phyloP scores from a whole-genome alignment of 2,888 invertebrate species.

The Lepidonotus clava region DNA sequence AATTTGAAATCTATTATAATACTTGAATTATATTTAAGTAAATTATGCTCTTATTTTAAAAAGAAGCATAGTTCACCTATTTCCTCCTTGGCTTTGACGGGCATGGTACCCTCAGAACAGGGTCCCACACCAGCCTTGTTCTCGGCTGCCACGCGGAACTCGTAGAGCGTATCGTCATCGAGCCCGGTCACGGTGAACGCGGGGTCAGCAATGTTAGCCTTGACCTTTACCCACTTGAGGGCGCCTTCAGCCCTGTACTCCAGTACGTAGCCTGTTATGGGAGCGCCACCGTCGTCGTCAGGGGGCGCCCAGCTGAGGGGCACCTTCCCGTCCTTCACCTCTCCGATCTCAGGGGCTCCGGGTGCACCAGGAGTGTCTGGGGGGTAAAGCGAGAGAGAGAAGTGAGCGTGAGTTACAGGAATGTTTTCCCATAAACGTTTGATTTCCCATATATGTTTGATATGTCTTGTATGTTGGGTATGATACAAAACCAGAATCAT shows the following conservation, averaged over 20 bases:
- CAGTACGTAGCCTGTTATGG: constrained; percentile 76
- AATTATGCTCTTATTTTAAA: too few species aligned
- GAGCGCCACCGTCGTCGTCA: constrained; percentile 77
- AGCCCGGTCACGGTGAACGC: constrained; percentile 90
- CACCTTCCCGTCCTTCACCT: constrained; percentile 92
- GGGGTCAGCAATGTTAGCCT: constrained; percentile 7
- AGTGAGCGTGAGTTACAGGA: constrained; percentile 65
- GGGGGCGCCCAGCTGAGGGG: constrained; percentile 84
- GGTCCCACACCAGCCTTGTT: constrained; percentile 89
- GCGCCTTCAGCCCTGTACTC: constrained; percentile 72
- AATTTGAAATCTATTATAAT: too few species aligned
- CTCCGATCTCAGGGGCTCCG: constrained; percentile 74
- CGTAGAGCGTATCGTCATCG: constrained; percentile 95
- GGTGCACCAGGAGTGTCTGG: constrained; percentile 69
- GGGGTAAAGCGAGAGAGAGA: constrained; percentile 73
- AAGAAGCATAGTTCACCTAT: constrained; percentile 60
- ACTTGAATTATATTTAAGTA: too few species aligned
- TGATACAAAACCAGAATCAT: too few species aligned
- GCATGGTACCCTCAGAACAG: constrained; percentile 81
- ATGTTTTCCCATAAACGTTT: constrained; percentile 77
- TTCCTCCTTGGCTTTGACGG: constrained; percentile 68
- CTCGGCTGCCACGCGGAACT: constrained; percentile 96
- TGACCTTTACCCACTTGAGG: constrained; percentile 59
- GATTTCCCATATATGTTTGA: too few species aligned
- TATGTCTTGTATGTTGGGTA: too few species aligned